These are phyloP conservation scores for Acinonyx jubatus DNA, from an alignment of 2,113 vertebrate genomes.

Conservation along the genomic window DNA sequence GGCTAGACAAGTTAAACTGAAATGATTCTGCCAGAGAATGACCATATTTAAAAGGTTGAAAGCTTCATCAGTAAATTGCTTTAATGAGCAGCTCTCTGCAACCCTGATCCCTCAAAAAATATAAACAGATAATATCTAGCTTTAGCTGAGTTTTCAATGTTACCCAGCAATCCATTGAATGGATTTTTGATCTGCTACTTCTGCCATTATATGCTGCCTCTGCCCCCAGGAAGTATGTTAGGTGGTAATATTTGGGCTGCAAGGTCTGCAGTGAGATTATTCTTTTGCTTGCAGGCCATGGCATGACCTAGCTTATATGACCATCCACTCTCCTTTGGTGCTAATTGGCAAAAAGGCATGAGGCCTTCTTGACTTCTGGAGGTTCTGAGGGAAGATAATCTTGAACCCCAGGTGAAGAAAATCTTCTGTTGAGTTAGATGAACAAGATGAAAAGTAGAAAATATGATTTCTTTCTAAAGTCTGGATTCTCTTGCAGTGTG, in stretches of 20 bases:
- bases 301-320: not conserved
- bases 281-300: not conserved
- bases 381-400: not conserved
- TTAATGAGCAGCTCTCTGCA: not conserved
- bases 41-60: not conserved
- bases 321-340: not conserved
- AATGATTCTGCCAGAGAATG: not conserved
- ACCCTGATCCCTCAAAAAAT: not conserved
- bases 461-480: constrained; percentile 3
- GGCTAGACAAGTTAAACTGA: not conserved
- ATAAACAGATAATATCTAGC: not conserved
- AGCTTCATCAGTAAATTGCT: not conserved
- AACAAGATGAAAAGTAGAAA: constrained; percentile 15
- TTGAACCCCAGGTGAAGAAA: not conserved
- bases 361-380: not conserved
- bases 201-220: not conserved
- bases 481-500: constrained; percentile 8
- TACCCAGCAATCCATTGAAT: not conserved
- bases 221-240: not conserved
- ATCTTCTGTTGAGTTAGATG: constrained; percentile 4
- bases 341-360: not conserved
- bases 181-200: not conserved
- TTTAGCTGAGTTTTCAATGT: not conserved
- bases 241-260: not conserved
- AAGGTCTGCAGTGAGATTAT: not conserved